Percentiles rank a stretch among this genome's conserved stretches.
Conservation (phyloP, 2,113 vertebrate species). For the Rhineura floridana region DNA sequence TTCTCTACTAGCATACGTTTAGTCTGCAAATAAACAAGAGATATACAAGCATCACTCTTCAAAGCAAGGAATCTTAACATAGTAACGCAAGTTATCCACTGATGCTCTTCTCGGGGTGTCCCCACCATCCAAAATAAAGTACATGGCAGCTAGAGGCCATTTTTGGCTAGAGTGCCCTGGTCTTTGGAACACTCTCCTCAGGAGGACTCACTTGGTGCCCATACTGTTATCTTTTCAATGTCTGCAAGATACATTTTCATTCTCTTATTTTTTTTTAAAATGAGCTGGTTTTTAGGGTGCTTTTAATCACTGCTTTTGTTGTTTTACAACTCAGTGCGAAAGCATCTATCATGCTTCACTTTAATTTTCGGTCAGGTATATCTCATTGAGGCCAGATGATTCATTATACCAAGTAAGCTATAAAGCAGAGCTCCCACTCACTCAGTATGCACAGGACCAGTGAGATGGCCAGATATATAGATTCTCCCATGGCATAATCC, state of each 20-base stretch:
- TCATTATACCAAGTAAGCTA: neutral
- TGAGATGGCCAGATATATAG: neutral
- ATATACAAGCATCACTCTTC: neutral
- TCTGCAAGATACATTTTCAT: neutral
- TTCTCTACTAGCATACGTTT: constrained; percentile 98
- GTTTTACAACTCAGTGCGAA: neutral
- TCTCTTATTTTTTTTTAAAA: neutral
- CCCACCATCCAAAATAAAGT: neutral
- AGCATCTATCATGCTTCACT: neutral
- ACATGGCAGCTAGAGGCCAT: neutral
- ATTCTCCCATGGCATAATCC: neutral
- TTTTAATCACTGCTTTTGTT: neutral
- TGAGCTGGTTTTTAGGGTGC: neutral
- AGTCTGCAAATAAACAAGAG: constrained; percentile 78
- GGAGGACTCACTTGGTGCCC: no score
- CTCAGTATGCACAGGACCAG: neutral
- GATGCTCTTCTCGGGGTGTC: neutral
- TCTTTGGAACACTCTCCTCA: neutral
- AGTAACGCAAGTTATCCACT: neutral
- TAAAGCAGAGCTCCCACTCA: neutral
- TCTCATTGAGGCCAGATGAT: neutral
- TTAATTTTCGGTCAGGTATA: neutral
- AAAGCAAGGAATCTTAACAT: neutral
- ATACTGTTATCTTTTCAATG: neutral
- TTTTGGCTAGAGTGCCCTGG: no score